Conservation (phyloP, 2,888 invertebrate species). For the Thymelicus lineola region DNA sequence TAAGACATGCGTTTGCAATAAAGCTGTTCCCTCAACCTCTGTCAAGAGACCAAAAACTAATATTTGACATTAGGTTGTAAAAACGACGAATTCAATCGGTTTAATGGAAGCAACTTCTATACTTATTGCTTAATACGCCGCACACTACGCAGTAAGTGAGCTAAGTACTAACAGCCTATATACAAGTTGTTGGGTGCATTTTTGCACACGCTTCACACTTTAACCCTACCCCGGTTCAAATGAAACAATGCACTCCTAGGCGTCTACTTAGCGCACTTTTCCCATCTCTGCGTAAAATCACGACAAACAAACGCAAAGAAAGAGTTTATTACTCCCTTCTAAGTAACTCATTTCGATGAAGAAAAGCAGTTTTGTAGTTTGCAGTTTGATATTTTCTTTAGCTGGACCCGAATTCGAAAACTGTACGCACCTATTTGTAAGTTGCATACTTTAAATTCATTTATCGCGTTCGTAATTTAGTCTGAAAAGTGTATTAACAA, state of each 20-base stretch:
- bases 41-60: background rate
- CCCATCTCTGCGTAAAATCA: slow-evolving; percentile 18
- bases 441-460: too few relatives aligned
- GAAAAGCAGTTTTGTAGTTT: background rate
- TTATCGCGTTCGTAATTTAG: too few relatives aligned
- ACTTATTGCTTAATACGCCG: slow-evolving; percentile 7
- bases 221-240: slow-evolving; percentile 27
- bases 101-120: slow-evolving; percentile 11
- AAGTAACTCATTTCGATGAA: slow-evolving; percentile 11
- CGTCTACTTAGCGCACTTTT: slow-evolving; percentile 21
- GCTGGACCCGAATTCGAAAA: background rate
- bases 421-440: too few relatives aligned
- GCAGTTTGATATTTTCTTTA: background rate
- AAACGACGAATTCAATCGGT: background rate
- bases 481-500: too few relatives aligned
- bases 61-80: background rate
- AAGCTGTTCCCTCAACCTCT: background rate
- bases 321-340: slow-evolving; percentile 23
- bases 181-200: slow-evolving; percentile 23
- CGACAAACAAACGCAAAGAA: slow-evolving; percentile 15
- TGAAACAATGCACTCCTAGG: slow-evolving; percentile 24
- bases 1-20: too few relatives aligned
- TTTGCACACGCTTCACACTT: slow-evolving; percentile 28
- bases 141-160: slow-evolving; percentile 6
- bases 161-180: slow-evolving; percentile 29